Conservation (phyloP, 2,113 vertebrate species). For the Marmota flaviventris region DNA sequence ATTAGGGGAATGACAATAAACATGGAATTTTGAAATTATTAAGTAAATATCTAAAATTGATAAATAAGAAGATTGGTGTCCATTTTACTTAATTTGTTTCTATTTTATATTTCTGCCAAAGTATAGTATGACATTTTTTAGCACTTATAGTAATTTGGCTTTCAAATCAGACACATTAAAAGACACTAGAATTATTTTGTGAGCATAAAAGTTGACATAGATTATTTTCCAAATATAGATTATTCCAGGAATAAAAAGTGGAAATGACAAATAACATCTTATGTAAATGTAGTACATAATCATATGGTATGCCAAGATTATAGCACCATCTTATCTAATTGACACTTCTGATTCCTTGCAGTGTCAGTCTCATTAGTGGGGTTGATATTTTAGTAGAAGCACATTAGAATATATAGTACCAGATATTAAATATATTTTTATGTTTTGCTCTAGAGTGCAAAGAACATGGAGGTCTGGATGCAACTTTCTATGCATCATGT, state of each 20-base stretch:
- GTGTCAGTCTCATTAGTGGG: conserved; percentile 25
- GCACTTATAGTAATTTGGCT: conserved; percentile 55
- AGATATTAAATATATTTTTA: neutral
- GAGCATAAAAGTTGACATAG: conserved; percentile 17
- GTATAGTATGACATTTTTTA: conserved; percentile 30
- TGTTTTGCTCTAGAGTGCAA: neutral
- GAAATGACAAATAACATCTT: conserved; percentile 74
- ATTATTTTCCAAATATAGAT: conserved; percentile 64
- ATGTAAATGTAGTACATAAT: conserved; percentile 63
- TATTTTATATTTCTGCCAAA: conserved; percentile 58
- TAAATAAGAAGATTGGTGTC: conserved; percentile 9
- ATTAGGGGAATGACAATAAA: neutral
- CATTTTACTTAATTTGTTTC: conserved; percentile 7
- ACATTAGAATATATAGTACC: neutral
- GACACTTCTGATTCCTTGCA: neutral
- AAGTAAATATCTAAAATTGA: conserved; percentile 55
- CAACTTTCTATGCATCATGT: neutral
- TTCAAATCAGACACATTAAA: conserved; percentile 67
- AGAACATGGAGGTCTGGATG: neutral
- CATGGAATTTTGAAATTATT: neutral
- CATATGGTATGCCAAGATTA: conserved; percentile 16
- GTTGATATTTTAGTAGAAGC: neutral
- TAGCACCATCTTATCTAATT: conserved; percentile 11
- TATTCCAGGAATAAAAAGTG: conserved; percentile 46
- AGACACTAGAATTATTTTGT: conserved; percentile 59